Base-by-base conservation (phyloP, 2,888 invertebrate genomes). In the Crematogaster levior region DNA sequence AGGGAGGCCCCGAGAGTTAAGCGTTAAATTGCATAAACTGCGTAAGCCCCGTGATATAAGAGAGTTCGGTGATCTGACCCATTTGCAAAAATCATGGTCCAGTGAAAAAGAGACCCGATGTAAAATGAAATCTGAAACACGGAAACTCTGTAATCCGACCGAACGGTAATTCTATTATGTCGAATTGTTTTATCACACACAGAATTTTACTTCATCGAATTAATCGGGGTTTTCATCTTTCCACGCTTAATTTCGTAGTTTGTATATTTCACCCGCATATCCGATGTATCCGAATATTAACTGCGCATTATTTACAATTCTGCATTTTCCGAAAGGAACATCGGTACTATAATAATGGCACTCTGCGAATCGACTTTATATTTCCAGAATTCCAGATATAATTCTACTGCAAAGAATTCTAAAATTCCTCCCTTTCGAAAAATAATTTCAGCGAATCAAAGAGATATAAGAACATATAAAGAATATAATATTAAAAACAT, bases 31-130 rank as follows among this genome's bases (percentile, higher is more conserved):
- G 56, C 72, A 40, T 56, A 34, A 72, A 56, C 21, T 70, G 27
- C 53, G 34, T 43, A 65, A 65, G 63, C 60, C 30, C 15, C 24
- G 72, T 56, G 24, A 24, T 18, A 15, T 51, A 37, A 77, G 70
- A 77, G 70, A 40, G 77, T 70, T 24, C 40, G 12, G 43, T 30
- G 27, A 75, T 75, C 74, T 56, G 72, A 70, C 53, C 72, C 24
- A 56, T 70, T 70, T 56, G 43, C 30, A 34, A 21, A 61, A 48
- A 74, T 61, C 24, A 61, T 21, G 7, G 21, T 34, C 30, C 18
- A 3, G 12, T 6, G 72, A 30, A 56, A 43, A 30, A 24, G 7
- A 34, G 1, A 5, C 46, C 21, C 30, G 53, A 66, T 34, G 30
- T 56, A 43, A 53, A 51, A 68, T n/a, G 53, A 68, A 70, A 56